Conservation (phyloP, 2,888 invertebrate genomes). For the Andrena flavipes region DNA sequence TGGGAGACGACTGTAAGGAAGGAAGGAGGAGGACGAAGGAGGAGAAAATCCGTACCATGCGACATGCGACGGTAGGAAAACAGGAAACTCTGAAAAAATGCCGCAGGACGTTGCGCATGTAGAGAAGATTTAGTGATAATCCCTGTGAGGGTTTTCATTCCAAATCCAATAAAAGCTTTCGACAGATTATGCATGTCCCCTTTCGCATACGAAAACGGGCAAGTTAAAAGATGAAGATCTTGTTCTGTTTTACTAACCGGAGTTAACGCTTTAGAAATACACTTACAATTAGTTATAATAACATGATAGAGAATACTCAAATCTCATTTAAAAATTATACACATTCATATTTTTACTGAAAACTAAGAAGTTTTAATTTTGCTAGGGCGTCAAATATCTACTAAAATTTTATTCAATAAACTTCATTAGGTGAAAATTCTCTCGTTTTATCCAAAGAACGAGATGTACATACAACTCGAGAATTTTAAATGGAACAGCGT, state of each 20-base stretch:
- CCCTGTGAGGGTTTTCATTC: conserved; percentile 61
- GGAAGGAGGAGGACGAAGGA: conserved; percentile 1
- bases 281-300: neutral
- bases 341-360: neutral
- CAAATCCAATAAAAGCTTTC: conserved; percentile 70
- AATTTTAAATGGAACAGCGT: too few species aligned
- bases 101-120: conserved; percentile 74
- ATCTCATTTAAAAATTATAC: neutral
- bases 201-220: conserved; percentile 30
- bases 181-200: conserved; percentile 65
- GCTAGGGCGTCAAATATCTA: too few species aligned
- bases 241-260: conserved; percentile 31
- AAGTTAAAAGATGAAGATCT: conserved; percentile 17
- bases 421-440: too few species aligned
- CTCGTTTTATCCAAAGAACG: too few species aligned
- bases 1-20: neutral
- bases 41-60: conserved; percentile 15
- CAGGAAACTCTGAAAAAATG: conserved; percentile 71
- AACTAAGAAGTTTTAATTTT: neutral
- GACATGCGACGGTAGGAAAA: conserved; percentile 66
- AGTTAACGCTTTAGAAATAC: conserved; percentile 4
- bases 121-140: conserved; percentile 75
- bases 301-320: neutral
- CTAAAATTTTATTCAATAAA: too few species aligned
- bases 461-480: too few species aligned